These are phyloP conservation scores for Notamacropus eugenii DNA, from an alignment of 2,797 vertebrate species.

Conservation along the genomic window DNA sequence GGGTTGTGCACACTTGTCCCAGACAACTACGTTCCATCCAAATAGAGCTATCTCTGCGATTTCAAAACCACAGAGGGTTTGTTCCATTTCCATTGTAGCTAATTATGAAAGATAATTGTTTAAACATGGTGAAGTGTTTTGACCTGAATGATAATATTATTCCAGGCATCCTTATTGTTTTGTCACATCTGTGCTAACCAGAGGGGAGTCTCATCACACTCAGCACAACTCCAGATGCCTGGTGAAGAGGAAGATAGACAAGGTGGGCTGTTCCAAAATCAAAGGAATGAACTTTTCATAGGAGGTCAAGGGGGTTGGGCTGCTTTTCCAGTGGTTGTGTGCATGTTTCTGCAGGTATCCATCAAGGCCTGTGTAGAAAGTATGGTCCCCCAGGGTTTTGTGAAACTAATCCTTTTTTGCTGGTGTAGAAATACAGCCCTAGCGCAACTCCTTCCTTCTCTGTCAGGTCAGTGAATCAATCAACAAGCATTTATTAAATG, in stretches of 20 bases:
- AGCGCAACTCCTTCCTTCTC: not conserved
- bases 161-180: slow-evolving; percentile 19
- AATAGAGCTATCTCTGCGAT: slow-evolving; percentile 72
- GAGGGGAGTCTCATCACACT: not conserved
- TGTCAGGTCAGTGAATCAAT: not conserved
- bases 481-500: not conserved
- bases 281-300: not conserved
- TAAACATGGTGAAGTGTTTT: slow-evolving; percentile 62
- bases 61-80: slow-evolving; percentile 75
- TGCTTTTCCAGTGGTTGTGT: not conserved
- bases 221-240: not conserved
- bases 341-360: not conserved
- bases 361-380: not conserved
- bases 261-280: not conserved
- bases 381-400: not conserved
- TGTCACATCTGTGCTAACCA: not conserved
- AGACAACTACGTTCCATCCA: not conserved
- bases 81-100: slow-evolving; percentile 68
- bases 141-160: slow-evolving; percentile 70
- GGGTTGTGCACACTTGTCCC: slow-evolving; percentile 30
- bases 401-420: not conserved
- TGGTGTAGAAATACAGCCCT: not conserved
- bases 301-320: not conserved
- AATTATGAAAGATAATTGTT: slow-evolving; percentile 74
- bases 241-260: not conserved